These are phyloP conservation scores for Percopsis omiscomaycus DNA, from an alignment of 2,797 vertebrate genomes.

Conservation along the genomic window DNA sequence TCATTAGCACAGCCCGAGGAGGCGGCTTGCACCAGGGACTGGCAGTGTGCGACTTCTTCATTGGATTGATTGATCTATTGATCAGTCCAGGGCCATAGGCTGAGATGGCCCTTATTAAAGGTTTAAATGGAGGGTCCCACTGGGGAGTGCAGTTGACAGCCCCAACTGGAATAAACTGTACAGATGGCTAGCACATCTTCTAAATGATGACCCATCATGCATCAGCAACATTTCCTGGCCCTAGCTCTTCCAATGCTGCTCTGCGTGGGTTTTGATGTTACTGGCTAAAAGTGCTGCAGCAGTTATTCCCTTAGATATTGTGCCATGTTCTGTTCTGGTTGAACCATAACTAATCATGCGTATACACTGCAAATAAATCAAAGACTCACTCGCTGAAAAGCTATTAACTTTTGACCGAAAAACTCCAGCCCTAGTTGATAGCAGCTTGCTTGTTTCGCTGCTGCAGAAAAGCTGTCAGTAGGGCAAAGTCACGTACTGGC, in stretches of 20 bases:
- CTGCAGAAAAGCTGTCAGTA: no score
- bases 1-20: constrained; percentile 65
- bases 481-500: no score
- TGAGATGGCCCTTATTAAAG: constrained; percentile 62
- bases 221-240: constrained; percentile 35
- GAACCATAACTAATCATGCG: not conserved
- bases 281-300: constrained; percentile 27
- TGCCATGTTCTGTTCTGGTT: not conserved
- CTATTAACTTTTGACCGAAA: not conserved
- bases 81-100: constrained; percentile 60
- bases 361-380: not conserved
- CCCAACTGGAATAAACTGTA: constrained; percentile 31
- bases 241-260: constrained; percentile 40
- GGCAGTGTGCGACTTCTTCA: constrained; percentile 52
- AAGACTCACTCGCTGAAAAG: not conserved
- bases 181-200: constrained; percentile 63
- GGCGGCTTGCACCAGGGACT: constrained; percentile 51
- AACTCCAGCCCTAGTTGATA: not conserved
- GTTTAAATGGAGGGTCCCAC: constrained; percentile 66
- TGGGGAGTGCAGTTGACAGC: constrained; percentile 22
- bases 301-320: no score
- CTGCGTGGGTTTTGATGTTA: constrained; percentile 13
- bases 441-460: no score
- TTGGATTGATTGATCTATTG: constrained; percentile 72
- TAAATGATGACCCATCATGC: constrained; percentile 51